Conservation (phyloP, 2,113 vertebrate species). For the Protobothrops mucrosquamatus region DNA sequence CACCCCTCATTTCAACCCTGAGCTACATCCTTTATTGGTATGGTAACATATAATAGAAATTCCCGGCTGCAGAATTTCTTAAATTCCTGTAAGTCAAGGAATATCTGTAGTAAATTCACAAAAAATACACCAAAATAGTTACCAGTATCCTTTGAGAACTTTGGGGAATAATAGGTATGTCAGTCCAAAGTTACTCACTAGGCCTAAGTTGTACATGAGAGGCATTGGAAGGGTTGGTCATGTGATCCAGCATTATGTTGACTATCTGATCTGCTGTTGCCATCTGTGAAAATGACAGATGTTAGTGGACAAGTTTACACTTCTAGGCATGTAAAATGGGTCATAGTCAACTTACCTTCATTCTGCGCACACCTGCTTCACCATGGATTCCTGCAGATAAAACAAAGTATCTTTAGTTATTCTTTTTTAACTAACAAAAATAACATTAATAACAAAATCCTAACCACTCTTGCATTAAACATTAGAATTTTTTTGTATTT, state of each 20-base stretch:
- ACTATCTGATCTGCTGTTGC: constrained; percentile 77
- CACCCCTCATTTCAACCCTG: not conserved
- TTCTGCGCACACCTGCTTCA: constrained; percentile 86
- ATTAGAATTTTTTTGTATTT: not conserved
- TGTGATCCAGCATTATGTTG: constrained; percentile 84
- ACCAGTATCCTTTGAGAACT: not conserved
- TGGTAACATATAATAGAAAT: not conserved
- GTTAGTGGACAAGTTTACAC: not conserved
- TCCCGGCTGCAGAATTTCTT: not conserved
- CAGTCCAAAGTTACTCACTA: constrained; percentile 64
- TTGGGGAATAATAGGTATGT: not conserved
- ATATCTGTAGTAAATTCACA: not conserved
- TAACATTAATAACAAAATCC: not conserved
- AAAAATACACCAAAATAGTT: not conserved
- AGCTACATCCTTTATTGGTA: not conserved
- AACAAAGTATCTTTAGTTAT: rapidly evolving
- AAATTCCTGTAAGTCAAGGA: not conserved
- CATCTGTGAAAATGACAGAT: constrained; percentile 65
- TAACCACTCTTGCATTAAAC: not conserved
- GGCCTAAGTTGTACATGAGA: constrained; percentile 76
- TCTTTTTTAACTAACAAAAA: not conserved
- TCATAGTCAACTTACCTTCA: constrained; percentile 73
- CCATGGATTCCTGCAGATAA: constrained; percentile 85
- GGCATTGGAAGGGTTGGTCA: constrained; percentile 78
- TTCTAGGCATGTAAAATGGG: not conserved